These are phyloP conservation scores for Synergus japonicus DNA, from an alignment of 2,888 invertebrate genomes.

Conservation along the genomic window DNA sequence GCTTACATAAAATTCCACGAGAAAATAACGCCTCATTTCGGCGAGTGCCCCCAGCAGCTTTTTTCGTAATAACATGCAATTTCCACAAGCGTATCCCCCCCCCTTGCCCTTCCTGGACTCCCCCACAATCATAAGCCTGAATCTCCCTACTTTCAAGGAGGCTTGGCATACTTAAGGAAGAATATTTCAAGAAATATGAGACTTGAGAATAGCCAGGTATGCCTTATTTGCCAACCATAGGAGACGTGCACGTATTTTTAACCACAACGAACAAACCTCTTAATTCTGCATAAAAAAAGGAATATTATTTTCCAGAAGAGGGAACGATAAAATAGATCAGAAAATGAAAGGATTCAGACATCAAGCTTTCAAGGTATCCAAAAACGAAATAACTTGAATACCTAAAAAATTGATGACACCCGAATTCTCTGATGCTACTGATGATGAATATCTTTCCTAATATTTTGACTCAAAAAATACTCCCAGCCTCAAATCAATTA, in stretches of 20 bases:
- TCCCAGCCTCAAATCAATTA: background rate
- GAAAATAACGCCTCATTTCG: constrained; percentile 71
- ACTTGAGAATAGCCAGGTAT: constrained; percentile 15
- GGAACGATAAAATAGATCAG: too few relatives aligned
- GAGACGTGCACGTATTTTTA: constrained; percentile 7
- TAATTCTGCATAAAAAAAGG: background rate
- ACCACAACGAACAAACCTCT: background rate
- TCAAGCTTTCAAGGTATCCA: too few relatives aligned
- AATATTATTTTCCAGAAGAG: too few relatives aligned
- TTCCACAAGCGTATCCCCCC: constrained; percentile 51
- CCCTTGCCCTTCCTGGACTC: constrained; percentile 10
- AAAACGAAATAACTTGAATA: too few relatives aligned
- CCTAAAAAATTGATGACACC: too few relatives aligned
- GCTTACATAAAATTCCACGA: constrained; percentile 61
- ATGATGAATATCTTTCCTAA: too few relatives aligned
- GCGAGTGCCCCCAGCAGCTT: constrained; percentile 58
- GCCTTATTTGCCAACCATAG: constrained; percentile 13
- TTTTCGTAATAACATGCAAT: constrained; percentile 68
- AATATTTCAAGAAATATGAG: constrained; percentile 40
- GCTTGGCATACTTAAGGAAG: constrained; percentile 21
- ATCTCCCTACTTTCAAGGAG: constrained; percentile 16
- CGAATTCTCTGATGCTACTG: too few relatives aligned
- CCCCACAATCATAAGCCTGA: constrained; percentile 28
- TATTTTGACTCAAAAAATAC: background rate
- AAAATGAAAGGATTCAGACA: too few relatives aligned